phyloP scores from a whole-genome alignment of 2,888 invertebrate species.

The Lepetodrilus schrolli region DNA sequence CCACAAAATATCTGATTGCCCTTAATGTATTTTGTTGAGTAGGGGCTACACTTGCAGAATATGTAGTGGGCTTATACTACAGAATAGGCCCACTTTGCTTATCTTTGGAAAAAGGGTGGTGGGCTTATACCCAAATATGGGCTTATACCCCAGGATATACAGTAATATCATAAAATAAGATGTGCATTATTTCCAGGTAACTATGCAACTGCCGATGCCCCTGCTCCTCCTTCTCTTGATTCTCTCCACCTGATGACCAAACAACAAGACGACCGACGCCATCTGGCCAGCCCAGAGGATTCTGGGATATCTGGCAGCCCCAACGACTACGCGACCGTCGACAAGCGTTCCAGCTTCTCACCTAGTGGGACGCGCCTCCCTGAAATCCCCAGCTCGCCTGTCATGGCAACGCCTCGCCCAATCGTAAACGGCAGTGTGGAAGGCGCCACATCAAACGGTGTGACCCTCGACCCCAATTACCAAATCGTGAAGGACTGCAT shows the following conservation, averaged over 20 bases:
- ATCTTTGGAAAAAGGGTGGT: no score
- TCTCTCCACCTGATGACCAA: slow-evolving; percentile 67
- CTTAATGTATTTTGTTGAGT: no score
- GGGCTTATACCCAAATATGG: no score
- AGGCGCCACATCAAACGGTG: slow-evolving; percentile 25
- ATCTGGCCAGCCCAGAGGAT: slow-evolving; percentile 43
- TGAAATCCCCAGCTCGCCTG: slow-evolving; percentile 24
- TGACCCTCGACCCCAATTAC: slow-evolving; percentile 55
- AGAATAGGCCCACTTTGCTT: no score
- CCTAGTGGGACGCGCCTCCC: slow-evolving; percentile 33
- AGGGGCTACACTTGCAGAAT: no score
- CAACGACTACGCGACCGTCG: slow-evolving; percentile 30
- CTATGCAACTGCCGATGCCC: slow-evolving; percentile 39
- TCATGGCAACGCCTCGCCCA: background rate
- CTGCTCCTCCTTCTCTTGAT: slow-evolving; percentile 65
- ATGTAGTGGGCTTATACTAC: no score
- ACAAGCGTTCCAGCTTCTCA: slow-evolving; percentile 37
- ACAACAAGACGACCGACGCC: slow-evolving; percentile 48
- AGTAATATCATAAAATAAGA: no score
- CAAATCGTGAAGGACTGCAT: slow-evolving; percentile 54
- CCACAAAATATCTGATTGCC: no score
- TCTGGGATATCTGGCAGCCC: slow-evolving; percentile 33
- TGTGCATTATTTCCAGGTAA: background rate
- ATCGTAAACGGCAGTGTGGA: background rate
- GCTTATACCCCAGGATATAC: no score